Percentiles rank a stretch among this genome's conserved stretches.
phyloP scores from a whole-genome alignment of 2,113 vertebrate species.

The Callionymus lyra region DNA sequence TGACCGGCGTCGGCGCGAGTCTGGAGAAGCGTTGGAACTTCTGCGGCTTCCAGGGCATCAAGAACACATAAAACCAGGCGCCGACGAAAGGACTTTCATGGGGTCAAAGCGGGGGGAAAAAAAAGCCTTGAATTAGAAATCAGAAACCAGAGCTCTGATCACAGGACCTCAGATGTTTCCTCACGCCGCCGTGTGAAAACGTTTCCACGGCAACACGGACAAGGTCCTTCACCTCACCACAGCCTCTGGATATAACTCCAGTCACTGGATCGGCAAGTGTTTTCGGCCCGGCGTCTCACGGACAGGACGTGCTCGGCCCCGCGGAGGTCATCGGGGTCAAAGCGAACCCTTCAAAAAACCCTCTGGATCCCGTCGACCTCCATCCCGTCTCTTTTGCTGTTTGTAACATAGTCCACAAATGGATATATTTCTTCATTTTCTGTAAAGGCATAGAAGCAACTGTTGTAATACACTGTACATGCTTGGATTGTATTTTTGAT shows the following conservation, averaged over 20 bases:
- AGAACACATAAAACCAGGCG: slow-evolving; percentile 68
- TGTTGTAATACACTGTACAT: slow-evolving; percentile 71
- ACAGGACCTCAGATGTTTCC: too few relatives aligned
- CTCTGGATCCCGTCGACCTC: slow-evolving; percentile 22
- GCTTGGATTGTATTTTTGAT: slow-evolving; percentile 72
- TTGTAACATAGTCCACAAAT: slow-evolving; percentile 54
- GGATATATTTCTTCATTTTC: slow-evolving; percentile 65
- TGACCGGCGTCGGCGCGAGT: slow-evolving; percentile 89
- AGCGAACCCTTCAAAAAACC: slow-evolving; percentile 33
- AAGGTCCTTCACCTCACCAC: slow-evolving; percentile 20
- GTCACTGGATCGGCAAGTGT: slow-evolving; percentile 42
- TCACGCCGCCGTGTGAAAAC: background rate
- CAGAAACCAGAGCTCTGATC: too few relatives aligned
- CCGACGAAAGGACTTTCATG: background rate
- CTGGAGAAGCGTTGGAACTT: slow-evolving; percentile 96
- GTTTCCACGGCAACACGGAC: slow-evolving; percentile 17
- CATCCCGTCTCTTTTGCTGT: slow-evolving; percentile 36
- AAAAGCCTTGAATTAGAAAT: too few relatives aligned
- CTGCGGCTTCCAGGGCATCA: slow-evolving; percentile 89
- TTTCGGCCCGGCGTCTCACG: slow-evolving; percentile 12
- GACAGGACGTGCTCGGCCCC: slow-evolving; percentile 32
- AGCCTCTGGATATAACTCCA: slow-evolving; percentile 23
- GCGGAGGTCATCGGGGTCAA: slow-evolving; percentile 38
- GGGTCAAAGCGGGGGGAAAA: background rate
- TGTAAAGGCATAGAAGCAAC: slow-evolving; percentile 66